Evolutionary conservation across 37 sponge, comb jelly and placozoan species (phyloP).

Genomic region (Haliclona indistincta): DNA sequence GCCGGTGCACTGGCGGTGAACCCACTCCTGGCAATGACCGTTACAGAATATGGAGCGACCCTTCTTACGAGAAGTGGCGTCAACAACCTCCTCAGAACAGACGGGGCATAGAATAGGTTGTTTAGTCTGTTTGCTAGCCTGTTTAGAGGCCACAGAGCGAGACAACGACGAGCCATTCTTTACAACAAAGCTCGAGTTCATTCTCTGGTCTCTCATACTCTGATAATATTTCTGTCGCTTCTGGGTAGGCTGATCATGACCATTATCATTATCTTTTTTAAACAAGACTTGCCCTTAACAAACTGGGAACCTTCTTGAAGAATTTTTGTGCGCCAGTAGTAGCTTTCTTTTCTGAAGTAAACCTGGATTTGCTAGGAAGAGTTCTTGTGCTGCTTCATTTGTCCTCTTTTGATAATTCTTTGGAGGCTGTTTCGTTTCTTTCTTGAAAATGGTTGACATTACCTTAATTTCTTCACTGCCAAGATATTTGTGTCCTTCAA

Average conservation of each 20-base stretch:
- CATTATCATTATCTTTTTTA: neutral
- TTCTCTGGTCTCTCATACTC: conserved; percentile 8
- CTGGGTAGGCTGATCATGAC: neutral
- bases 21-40: no score
- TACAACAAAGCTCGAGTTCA: no score
- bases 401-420: conserved; percentile 28
- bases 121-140: no score
- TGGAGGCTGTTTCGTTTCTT: conserved; percentile 4
- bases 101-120: no score
- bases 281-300: conserved; percentile 27
- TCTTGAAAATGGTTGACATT: neutral
- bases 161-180: no score
- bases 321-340: neutral
- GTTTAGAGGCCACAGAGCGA: no score
- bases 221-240: conserved; percentile 4
- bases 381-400: conserved; percentile 20
- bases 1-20: no score
- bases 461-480: neutral
- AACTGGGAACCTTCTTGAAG: conserved; percentile 6
- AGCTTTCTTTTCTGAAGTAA: neutral
- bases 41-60: no score
- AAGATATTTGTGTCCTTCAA: conserved; percentile 1
- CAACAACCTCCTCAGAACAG: no score
- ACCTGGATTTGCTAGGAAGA: conserved; percentile 9
- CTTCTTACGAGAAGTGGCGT: no score